Evolutionary conservation across 2,888 invertebrate genomes (phyloP).

Genomic region (Bursaphelenchus okinawaensis): DNA sequence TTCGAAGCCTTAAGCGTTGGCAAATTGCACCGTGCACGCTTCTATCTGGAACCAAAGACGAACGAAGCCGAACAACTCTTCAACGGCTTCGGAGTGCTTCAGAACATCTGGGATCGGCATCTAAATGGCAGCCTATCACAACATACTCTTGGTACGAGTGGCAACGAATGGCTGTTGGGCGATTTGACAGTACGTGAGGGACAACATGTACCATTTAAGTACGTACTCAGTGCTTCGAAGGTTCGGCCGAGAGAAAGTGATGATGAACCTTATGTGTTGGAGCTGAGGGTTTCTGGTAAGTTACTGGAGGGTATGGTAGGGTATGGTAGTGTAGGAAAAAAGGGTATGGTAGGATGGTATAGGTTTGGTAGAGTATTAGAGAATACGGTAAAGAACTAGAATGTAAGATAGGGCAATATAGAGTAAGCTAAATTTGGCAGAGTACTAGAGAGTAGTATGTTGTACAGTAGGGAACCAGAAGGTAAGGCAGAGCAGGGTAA

Average conservation of each 20-base stretch:
- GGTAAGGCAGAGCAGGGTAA: too few relatives aligned
- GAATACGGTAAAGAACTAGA: too few relatives aligned
- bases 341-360: too few relatives aligned
- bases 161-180: conserved; percentile 27
- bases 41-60: conserved; percentile 33
- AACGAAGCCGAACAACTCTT: conserved; percentile 17
- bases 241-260: conserved; percentile 13
- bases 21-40: conserved; percentile 25
- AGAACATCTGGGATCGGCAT: conserved; percentile 18
- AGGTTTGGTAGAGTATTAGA: too few relatives aligned
- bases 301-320: too few relatives aligned
- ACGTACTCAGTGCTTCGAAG: conserved; percentile 23
- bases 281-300: conserved; percentile 16
- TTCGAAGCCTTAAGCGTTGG: conserved; percentile 46
- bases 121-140: background rate
- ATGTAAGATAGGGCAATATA: too few relatives aligned
- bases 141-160: conserved; percentile 6
- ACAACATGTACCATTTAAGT: conserved; percentile 45
- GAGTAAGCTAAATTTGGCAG: too few relatives aligned
- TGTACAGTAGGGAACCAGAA: too few relatives aligned
- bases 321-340: too few relatives aligned
- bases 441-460: too few relatives aligned
- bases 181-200: conserved; percentile 37
- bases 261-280: conserved; percentile 30
- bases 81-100: conserved; percentile 28